These are phyloP conservation scores for Dolichoris vasculosae DNA, from an alignment of 1,140 invertebrate species.

Conservation along the genomic window DNA sequence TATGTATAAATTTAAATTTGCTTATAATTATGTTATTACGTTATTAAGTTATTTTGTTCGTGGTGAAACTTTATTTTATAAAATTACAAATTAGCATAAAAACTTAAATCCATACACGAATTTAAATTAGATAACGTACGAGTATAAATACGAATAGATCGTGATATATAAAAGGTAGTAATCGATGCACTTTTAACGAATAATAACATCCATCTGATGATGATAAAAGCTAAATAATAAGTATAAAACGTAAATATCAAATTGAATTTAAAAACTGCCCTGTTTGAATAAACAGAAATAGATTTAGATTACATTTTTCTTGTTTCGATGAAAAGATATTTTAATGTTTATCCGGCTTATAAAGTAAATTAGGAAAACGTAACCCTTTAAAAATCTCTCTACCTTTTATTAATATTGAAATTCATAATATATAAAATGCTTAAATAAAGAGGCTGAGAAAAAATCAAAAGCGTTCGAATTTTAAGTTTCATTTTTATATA, in stretches of 20 bases:
- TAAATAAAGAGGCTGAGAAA: slow-evolving; percentile 9
- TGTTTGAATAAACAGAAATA: not conserved
- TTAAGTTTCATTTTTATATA: slow-evolving; percentile 6
- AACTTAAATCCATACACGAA: not conserved
- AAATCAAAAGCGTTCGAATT: slow-evolving; percentile 2
- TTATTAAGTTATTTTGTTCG: not conserved
- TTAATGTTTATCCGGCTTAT: not conserved
- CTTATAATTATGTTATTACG: not conserved
- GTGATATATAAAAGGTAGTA: not conserved
- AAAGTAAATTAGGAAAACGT: not conserved
- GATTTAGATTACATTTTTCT: not conserved
- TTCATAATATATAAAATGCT: not conserved
- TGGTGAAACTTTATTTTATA: slow-evolving; percentile 23
- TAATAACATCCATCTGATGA: not conserved
- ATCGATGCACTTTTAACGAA: not conserved
- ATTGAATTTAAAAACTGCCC: not conserved
- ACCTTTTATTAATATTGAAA: not conserved
- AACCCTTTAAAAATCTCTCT: slow-evolving; percentile 29
- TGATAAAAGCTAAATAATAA: not conserved
- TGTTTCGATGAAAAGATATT: not conserved
- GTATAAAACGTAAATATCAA: not conserved
- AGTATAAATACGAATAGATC: not conserved
- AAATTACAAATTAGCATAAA: not conserved
- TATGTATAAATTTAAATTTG: not conserved
- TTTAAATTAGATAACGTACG: not conserved